Conservation (phyloP, 2,797 vertebrate species). For the Tapera naevia region DNA sequence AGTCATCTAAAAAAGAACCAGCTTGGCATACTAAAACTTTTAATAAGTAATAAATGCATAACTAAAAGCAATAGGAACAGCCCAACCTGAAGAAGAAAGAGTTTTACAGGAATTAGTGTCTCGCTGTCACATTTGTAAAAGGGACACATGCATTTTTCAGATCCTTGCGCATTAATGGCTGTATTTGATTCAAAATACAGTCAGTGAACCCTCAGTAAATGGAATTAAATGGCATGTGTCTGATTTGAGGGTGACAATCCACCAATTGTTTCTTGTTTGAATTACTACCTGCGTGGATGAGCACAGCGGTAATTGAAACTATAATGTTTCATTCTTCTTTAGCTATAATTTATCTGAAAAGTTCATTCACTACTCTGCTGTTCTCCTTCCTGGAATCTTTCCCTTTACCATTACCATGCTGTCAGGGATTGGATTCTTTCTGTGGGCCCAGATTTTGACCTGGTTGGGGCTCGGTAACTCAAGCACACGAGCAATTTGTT, state of each 20-base stretch:
- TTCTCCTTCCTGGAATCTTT: slow-evolving; percentile 2
- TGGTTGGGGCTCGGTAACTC: background rate
- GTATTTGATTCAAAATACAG: slow-evolving; percentile 70
- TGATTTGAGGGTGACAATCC: slow-evolving; percentile 69
- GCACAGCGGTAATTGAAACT: slow-evolving; percentile 70
- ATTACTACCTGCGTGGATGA: slow-evolving; percentile 69
- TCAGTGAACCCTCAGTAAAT: slow-evolving; percentile 70
- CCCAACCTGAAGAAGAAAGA: slow-evolving; percentile 56
- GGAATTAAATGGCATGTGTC: slow-evolving; percentile 73
- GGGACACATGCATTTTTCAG: slow-evolving; percentile 66
- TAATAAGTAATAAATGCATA: slow-evolving; percentile 1
- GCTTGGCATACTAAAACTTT: background rate
- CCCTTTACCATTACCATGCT: background rate
- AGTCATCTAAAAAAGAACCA: background rate
- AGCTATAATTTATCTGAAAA: slow-evolving; percentile 65
- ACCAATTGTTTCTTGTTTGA: slow-evolving; percentile 71
- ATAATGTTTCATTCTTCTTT: slow-evolving; percentile 67
- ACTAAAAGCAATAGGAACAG: background rate
- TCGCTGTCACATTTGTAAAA: slow-evolving; percentile 58
- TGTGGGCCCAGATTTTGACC: background rate
- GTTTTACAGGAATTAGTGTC: slow-evolving; percentile 55
- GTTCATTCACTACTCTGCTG: slow-evolving; percentile 2
- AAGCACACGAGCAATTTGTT: rapidly evolving
- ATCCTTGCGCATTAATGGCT: slow-evolving; percentile 70
- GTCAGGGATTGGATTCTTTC: background rate